Base-by-base conservation (phyloP, 2,113 vertebrate genomes). In the Corythoichthys intestinalis region DNA sequence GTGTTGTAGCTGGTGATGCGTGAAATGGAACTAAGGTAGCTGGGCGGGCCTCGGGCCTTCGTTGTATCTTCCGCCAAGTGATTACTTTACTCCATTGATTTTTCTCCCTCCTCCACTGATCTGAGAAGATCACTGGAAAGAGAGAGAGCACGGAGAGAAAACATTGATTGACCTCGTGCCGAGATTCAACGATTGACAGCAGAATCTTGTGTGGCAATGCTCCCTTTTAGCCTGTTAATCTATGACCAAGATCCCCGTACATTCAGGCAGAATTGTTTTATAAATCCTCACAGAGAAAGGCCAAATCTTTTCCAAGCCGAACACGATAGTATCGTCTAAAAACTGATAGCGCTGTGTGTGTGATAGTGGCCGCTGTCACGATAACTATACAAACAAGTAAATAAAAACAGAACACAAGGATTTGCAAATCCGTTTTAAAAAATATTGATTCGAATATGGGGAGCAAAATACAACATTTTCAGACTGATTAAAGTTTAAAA, bases 61-160 rank as follows among this genome's bases (percentile, higher is more conserved):
- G 74, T 74, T 87, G 78, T 84, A 86, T 90, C 90, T 92, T 91
- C 87, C 85, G 85, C 85, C 83, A 85, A 91, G 87, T 88, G 88
- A 92, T 92, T 90, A 88, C 89, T 90, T 89, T 86, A 89, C 85
- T 78, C 82, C 88, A 93, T 91, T 89, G 90, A 93, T 92, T 92
- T 89, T 85, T 72, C 80, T 87, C 79, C 84, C 78, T 85, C 81
- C 87, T 88, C 74, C 83, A 86, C 81, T 88, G 89, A 90, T 90
- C 87, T 90, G 85, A 88, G 89, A 87, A 83, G 85, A 89, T 88
- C 88, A 90, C 78, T 84, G 74, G 61, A 69, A 69, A 80, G 77
- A 72, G 75, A 67, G 81, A 73, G 83, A 54, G 38, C 69, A 34
- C 60, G 69, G 52, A 78, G 74, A 70, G 76, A 68, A 83, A 83